A percentile compares a stretch with the other conserved stretches of the same genome.
phyloP scores from a whole-genome alignment of 2,113 vertebrate genomes.

The Peromyscus leucopus region DNA sequence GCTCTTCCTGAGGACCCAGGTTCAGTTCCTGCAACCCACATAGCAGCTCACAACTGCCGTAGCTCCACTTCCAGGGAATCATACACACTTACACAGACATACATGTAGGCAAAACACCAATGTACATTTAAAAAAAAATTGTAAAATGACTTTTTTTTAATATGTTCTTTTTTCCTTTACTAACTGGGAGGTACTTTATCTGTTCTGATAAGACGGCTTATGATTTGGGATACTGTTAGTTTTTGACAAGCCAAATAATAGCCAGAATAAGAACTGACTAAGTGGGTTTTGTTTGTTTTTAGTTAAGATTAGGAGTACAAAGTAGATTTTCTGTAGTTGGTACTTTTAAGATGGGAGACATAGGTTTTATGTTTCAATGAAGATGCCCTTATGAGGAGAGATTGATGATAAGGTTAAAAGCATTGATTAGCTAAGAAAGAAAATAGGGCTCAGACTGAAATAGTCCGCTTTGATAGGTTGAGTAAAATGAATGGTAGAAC shows the following conservation, averaged over 20 bases:
- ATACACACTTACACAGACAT: background rate
- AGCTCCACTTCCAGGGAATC: background rate
- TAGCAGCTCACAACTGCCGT: background rate
- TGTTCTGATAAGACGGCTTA: background rate
- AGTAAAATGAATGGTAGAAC: background rate
- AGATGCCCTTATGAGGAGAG: background rate
- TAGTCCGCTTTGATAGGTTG: background rate
- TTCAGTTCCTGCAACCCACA: background rate
- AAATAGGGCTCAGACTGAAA: background rate
- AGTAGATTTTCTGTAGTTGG: background rate
- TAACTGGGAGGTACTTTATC: background rate
- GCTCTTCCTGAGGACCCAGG: background rate
- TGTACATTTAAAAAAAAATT: background rate
- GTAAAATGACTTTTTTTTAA: background rate
- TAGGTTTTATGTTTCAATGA: conserved; percentile 27
- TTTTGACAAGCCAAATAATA: conserved; percentile 32
- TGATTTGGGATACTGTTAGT: background rate
- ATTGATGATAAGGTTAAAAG: background rate
- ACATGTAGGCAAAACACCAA: background rate
- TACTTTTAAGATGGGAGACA: conserved; percentile 51
- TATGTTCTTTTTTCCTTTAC: conserved; percentile 25
- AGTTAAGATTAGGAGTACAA: background rate
- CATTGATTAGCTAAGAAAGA: conserved; percentile 8
- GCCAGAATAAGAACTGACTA: conserved; percentile 39
- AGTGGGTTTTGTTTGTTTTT: conserved; percentile 42